These are phyloP conservation scores for Clamator glandarius DNA, from an alignment of 2,797 vertebrate species.

Conservation along the genomic window DNA sequence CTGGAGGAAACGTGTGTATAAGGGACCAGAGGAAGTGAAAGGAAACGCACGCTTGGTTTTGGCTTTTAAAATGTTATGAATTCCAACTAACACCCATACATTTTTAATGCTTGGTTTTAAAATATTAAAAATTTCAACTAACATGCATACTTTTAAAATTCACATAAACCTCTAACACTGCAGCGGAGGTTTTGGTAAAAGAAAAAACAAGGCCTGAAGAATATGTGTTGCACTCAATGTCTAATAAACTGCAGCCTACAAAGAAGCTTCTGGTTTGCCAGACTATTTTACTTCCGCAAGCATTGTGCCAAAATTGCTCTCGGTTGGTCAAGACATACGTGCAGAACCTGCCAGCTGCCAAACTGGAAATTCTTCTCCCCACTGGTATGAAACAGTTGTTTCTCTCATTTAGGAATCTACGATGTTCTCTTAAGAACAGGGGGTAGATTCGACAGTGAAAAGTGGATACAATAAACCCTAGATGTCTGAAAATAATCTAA, in stretches of 20 bases:
- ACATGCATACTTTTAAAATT: slow-evolving; percentile 15
- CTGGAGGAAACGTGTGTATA: neutral
- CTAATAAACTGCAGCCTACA: neutral
- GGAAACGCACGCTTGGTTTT: neutral
- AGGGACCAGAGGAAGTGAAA: slow-evolving; percentile 19
- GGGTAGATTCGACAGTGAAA: neutral
- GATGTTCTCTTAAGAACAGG: neutral
- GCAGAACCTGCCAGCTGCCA: neutral
- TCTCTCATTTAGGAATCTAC: neutral
- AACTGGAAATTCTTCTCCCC: neutral
- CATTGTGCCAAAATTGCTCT: neutral
- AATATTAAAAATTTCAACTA: slow-evolving; percentile 36
- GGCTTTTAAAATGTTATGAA: slow-evolving; percentile 17
- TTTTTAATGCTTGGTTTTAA: slow-evolving; percentile 52
- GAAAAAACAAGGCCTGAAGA: neutral
- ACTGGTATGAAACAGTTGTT: neutral
- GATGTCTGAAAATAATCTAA: neutral
- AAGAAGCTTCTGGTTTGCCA: neutral
- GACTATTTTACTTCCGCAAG: neutral
- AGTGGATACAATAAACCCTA: neutral
- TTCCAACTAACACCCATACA: slow-evolving; percentile 13
- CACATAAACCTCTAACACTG: neutral
- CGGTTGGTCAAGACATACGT: neutral
- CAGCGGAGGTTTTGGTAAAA: neutral
- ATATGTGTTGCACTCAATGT: neutral